Evolutionary conservation across 2,113 vertebrate genomes (phyloP), one percentile per base, ranked within the genome.

Genomic region (Hippoglossus stenolepis): DNA sequence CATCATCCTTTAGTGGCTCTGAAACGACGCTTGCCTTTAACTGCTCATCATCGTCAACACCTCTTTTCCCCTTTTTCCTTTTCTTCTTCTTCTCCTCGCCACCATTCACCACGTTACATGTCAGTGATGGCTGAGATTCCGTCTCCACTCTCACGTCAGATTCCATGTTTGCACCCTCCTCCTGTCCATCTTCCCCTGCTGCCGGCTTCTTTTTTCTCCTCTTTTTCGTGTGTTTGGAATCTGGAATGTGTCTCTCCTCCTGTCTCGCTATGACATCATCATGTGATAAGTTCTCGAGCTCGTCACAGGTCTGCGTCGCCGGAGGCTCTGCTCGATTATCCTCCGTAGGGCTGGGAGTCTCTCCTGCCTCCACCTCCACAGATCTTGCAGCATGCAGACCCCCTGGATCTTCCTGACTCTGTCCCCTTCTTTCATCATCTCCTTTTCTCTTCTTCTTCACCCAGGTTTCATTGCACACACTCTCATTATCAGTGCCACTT

Each of bases 211-310:
- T 73, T 56, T 28, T 45, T 23, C n/a, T 45, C 24, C 70, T 85
- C 70, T 75, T 83, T 28, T 81, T 86, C 47, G 78, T 85, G 14
- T 28, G 35, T 28, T 60, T 49, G 51, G 12, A 28, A 20, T 54
- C 18, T 1, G 35, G 4, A 1, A 4, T 0, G 23, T 15, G 61
- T 10, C 35, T 21, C 8, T 73, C 70, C 40, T 66, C 68, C 59
- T 26, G 28, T 12, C 5, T 54, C 23, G 7, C 6, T 13, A 5
- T 13, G 14, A 17, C 12, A 1, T 47, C 65, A 35, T 53, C 38
- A 28, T 31, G 18, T 7, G 15, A 40, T 6, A 5, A 18, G 15
- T 51, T 38, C 28, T 53, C 54, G 14, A 7, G 31, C 47, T 59
- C n/a, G 0, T 31, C 47, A n/a, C 9, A 5, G 3, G n/a, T 4